These are phyloP conservation scores for Ethmia dodecea DNA, from an alignment of 2,888 invertebrate species.

Conservation along the genomic window DNA sequence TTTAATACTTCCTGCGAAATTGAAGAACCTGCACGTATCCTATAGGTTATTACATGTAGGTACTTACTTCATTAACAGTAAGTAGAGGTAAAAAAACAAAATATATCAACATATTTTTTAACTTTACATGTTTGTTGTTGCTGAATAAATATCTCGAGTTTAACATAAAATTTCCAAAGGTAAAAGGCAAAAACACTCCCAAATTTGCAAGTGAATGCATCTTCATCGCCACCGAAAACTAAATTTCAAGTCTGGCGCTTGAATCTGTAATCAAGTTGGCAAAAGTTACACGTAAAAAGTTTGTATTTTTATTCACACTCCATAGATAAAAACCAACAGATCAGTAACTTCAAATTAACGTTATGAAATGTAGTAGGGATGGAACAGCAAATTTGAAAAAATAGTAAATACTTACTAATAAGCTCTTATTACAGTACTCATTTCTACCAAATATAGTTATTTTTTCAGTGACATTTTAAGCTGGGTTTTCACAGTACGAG, in stretches of 20 bases:
- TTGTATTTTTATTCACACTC: neutral
- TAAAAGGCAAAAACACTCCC: neutral
- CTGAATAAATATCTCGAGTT: neutral
- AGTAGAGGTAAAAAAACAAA: neutral
- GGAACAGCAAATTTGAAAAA: neutral
- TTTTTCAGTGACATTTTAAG: no score
- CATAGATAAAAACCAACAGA: neutral
- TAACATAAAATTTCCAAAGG: neutral
- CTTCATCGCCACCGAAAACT: neutral
- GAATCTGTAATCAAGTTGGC: slow-evolving; percentile 1
- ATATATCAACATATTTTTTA: neutral
- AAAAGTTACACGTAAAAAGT: neutral
- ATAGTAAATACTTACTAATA: neutral
- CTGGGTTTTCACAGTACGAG: no score
- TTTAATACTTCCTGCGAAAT: no score
- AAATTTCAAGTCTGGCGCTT: neutral
- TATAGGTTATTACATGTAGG: no score
- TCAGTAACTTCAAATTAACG: neutral
- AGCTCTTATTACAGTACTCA: neutral
- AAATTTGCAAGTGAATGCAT: slow-evolving; percentile 1
- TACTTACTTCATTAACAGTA: no score
- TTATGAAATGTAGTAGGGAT: neutral
- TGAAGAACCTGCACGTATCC: no score
- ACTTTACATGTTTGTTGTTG: neutral
- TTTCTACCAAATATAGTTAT: neutral